A percentile compares a stretch with the other conserved stretches of the same genome.
phyloP scores from a whole-genome alignment of 2,113 vertebrate species.

The Sitta europaea region DNA sequence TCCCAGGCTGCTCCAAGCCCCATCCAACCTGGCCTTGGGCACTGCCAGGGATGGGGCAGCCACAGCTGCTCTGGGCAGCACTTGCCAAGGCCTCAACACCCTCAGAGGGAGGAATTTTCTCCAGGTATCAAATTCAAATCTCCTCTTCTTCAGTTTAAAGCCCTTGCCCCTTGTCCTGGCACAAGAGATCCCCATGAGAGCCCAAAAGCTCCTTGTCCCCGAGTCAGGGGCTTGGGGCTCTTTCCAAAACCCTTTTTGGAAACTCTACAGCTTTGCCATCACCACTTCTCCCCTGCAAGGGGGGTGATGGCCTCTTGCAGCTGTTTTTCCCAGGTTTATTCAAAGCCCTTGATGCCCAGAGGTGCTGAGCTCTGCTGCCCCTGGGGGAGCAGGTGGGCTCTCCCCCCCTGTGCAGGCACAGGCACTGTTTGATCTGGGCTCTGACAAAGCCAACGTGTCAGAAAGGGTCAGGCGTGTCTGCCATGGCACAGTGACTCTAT shows the following conservation, averaged over 20 bases:
- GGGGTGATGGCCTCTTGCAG: fast-evolving
- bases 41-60: not conserved
- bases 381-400: not conserved
- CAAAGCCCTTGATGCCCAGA: fast-evolving
- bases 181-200: fast-evolving
- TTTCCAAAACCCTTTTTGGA: not conserved
- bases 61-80: not conserved
- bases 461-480: not conserved
- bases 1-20: not conserved
- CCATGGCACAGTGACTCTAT: not conserved
- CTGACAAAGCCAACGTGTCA: not conserved
- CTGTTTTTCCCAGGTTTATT: fast-evolving
- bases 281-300: not conserved
- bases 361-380: not conserved
- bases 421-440: not conserved
- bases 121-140: not conserved
- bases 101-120: not conserved
- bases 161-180: not conserved
- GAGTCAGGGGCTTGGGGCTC: not conserved
- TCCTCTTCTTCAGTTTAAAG: not conserved
- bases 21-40: fast-evolving
- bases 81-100: fast-evolving
- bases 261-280: fast-evolving
- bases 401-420: fast-evolving
- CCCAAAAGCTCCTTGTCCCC: not conserved